Conservation (phyloP, 2,888 invertebrate species). For the Notodonta dromedarius region DNA sequence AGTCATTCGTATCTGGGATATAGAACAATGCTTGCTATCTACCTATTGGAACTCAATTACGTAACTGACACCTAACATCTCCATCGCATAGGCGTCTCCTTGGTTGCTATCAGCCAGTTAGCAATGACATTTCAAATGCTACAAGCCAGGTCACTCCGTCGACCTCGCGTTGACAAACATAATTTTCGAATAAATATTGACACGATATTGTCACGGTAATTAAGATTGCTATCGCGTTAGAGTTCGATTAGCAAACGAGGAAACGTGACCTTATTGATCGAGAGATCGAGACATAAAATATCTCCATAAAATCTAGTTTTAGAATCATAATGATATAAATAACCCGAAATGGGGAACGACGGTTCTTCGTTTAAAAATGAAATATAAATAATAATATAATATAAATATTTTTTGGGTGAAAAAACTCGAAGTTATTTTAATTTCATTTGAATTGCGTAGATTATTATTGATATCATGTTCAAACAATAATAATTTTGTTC, state of each 20-base stretch:
- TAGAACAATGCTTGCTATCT: constrained; percentile 69
- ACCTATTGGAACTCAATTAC: constrained; percentile 63
- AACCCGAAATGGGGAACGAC: no score
- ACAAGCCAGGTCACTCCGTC: constrained; percentile 29
- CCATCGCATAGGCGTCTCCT: constrained; percentile 49
- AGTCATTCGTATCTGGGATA: constrained; percentile 50
- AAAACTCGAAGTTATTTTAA: no score
- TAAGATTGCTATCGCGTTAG: constrained; percentile 3
- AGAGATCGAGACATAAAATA: neutral
- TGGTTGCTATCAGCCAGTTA: constrained; percentile 34
- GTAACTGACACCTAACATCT: constrained; percentile 69
- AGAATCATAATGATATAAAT: neutral
- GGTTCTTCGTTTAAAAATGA: no score
- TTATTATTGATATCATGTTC: no score
- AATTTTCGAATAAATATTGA: constrained; percentile 36
- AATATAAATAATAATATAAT: no score
- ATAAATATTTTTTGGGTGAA: no score
- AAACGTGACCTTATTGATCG: neutral
- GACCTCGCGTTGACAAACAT: constrained; percentile 40
- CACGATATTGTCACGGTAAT: constrained; percentile 9
- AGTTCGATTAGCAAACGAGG: neutral
- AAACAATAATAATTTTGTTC: no score
- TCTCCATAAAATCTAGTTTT: neutral
- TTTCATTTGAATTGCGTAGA: no score
- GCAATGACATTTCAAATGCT: constrained; percentile 52